Conservation (phyloP, 2,888 invertebrate species). For the Strigamia transsilvanica region DNA sequence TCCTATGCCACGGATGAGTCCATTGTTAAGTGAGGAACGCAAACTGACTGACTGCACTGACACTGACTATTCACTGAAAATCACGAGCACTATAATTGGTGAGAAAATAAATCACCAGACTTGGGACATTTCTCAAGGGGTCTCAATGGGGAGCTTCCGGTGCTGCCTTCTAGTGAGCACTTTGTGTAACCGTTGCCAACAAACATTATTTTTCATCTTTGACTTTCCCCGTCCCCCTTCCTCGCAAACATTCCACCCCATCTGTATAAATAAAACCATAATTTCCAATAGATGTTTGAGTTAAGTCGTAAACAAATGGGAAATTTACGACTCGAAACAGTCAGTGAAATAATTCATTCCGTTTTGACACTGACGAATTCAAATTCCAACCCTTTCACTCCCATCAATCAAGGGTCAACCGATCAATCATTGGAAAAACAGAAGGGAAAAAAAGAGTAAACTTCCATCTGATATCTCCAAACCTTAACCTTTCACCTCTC, state of each 20-base stretch:
- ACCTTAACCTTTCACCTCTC: conserved; percentile 32
- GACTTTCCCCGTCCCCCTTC: too few relatives aligned
- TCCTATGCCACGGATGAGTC: conserved; percentile 2
- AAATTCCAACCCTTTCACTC: neutral
- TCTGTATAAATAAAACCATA: neutral
- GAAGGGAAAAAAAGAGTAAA: neutral
- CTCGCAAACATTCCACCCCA: neutral
- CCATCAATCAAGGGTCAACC: neutral
- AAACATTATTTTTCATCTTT: conserved; percentile 9
- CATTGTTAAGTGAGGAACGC: conserved; percentile 23
- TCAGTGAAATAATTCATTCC: neutral
- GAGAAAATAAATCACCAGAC: conserved; percentile 31
- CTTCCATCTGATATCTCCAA: neutral
- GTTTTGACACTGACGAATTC: neutral
- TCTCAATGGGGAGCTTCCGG: conserved; percentile 39
- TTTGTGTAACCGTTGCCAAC: conserved; percentile 4
- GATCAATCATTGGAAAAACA: neutral
- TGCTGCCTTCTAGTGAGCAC: conserved; percentile 18
- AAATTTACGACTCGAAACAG: too few relatives aligned
- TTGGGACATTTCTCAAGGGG: neutral
- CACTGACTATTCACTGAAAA: conserved; percentile 15
- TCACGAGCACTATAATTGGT: conserved; percentile 24
- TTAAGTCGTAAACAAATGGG: too few relatives aligned
- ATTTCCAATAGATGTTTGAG: neutral
- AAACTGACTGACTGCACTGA: neutral